phyloP scores from a whole-genome alignment of 1,140 invertebrate genomes.

The Asbolus verrucosus region DNA sequence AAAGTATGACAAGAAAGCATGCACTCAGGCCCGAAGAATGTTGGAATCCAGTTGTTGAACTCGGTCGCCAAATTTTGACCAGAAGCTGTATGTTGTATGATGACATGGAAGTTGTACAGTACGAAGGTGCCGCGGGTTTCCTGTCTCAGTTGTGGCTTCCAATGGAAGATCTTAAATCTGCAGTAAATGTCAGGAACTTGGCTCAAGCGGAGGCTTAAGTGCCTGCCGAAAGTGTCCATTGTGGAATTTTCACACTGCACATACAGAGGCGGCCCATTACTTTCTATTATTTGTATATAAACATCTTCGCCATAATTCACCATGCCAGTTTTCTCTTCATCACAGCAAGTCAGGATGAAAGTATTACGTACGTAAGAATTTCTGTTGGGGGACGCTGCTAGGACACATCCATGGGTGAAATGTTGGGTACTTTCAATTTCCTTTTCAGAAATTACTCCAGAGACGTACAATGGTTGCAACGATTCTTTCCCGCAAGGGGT shows the following conservation, averaged over 20 bases:
- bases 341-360: conserved; percentile 55
- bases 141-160: conserved; percentile 50
- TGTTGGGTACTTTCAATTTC: conserved; percentile 59
- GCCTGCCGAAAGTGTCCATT: conserved; percentile 49
- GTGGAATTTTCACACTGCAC: conserved; percentile 60
- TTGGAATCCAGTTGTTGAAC: conserved; percentile 54
- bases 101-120: conserved; percentile 54
- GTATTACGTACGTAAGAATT: conserved; percentile 59
- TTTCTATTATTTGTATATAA: conserved; percentile 57
- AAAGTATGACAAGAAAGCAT: conserved; percentile 59
- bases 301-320: conserved; percentile 61
- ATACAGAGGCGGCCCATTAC: conserved; percentile 53
- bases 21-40: conserved; percentile 61
- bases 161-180: conserved; percentile 60
- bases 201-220: conserved; percentile 43
- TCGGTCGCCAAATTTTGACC: conserved; percentile 61
- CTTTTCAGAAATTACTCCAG: conserved; percentile 59
- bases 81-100: conserved; percentile 61
- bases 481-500: conserved; percentile 44
- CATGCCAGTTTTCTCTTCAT: conserved; percentile 49
- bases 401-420: conserved; percentile 59
- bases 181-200: conserved; percentile 60
- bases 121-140: conserved; percentile 58
- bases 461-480: conserved; percentile 56
- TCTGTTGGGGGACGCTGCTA: conserved; percentile 56